A percentile compares a stretch with the other conserved stretches of the same genome.
phyloP scores from a whole-genome alignment of 2,888 invertebrate species.

The Achlya flavicornis region DNA sequence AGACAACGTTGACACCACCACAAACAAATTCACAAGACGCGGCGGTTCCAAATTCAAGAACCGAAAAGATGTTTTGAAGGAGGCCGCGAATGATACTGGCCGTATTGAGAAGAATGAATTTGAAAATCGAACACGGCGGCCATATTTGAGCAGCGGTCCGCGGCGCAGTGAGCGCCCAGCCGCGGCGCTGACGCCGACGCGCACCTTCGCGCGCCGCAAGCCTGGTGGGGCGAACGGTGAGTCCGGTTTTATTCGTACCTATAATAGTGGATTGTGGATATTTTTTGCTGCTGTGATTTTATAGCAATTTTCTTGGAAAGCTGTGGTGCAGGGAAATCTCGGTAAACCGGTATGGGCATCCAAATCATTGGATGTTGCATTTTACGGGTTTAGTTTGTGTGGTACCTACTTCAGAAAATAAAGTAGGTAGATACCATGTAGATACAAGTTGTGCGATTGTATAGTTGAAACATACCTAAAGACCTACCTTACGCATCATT shows the following conservation, averaged over 20 bases:
- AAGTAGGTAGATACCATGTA: no score
- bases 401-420: background rate
- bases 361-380: background rate
- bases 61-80: constrained; percentile 46
- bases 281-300: background rate
- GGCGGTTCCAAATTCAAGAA: constrained; percentile 48
- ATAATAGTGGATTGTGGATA: constrained; percentile 20
- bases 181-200: constrained; percentile 36
- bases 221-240: constrained; percentile 73
- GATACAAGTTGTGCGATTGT: no score
- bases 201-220: constrained; percentile 68
- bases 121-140: constrained; percentile 54
- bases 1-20: constrained; percentile 54
- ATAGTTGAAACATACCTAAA: no score
- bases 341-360: constrained; percentile 12
- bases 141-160: constrained; percentile 60
- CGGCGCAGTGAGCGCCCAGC: constrained; percentile 66
- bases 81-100: constrained; percentile 48
- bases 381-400: constrained; percentile 17
- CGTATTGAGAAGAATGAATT: constrained; percentile 43
- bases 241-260: constrained; percentile 57
- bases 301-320: constrained; percentile 21
- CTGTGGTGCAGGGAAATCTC: background rate
- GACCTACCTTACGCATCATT: no score
- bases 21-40: constrained; percentile 56